These are phyloP conservation scores for Pangasius larnaudii DNA, from an alignment of 2,797 vertebrate species.

Conservation along the genomic window DNA sequence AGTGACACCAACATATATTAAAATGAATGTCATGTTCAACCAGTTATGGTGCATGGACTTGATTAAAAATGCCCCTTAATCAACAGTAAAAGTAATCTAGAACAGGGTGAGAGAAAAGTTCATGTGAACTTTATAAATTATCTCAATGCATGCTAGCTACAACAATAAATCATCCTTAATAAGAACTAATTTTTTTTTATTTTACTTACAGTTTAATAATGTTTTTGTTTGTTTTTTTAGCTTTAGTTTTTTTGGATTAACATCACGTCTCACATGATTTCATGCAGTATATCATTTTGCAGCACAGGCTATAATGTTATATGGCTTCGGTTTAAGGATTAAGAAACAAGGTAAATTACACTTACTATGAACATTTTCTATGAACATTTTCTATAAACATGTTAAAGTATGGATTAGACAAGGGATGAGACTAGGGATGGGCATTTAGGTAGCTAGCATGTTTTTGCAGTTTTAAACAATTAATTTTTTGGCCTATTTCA, in stretches of 20 bases:
- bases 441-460: neutral
- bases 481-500: neutral
- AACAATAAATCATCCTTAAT: neutral
- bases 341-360: neutral
- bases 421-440: neutral
- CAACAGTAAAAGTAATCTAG: neutral
- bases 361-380: neutral
- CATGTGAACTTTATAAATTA: neutral
- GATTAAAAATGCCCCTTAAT: neutral
- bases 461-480: neutral
- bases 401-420: neutral
- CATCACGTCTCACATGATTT: neutral
- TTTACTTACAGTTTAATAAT: neutral
- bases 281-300: neutral
- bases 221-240: neutral
- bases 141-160: neutral
- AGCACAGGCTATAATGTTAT: neutral
- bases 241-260: neutral
- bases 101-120: neutral
- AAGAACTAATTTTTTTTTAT: neutral
- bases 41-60: neutral
- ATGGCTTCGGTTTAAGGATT: neutral
- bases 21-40: neutral
- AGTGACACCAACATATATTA: neutral
- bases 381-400: neutral